Conservation (phyloP, 2,797 vertebrate genomes). For the Momotus momota region DNA sequence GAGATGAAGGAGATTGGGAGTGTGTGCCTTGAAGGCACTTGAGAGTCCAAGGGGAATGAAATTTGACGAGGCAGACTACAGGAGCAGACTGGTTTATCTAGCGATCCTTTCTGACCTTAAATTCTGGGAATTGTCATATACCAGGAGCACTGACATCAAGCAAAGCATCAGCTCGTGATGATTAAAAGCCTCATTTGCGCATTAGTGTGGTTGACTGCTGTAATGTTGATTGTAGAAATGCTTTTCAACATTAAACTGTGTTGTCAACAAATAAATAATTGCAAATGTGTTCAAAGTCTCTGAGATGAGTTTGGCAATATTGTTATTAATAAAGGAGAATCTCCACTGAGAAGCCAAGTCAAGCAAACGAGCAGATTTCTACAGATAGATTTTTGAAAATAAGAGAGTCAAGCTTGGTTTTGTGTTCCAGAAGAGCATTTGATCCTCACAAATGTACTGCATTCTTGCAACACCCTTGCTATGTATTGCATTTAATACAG, state of each 20-base stretch:
- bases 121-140: neutral
- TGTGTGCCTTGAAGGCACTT: neutral
- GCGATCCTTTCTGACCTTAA: conserved; percentile 8
- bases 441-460: neutral
- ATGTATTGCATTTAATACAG: neutral
- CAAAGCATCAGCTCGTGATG: neutral
- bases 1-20: neutral
- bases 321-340: neutral
- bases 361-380: neutral
- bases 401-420: neutral
- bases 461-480: neutral
- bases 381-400: neutral
- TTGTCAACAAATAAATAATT: neutral
- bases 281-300: neutral
- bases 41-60: neutral
- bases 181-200: neutral
- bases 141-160: neutral
- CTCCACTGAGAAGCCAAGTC: neutral
- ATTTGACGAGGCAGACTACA: neutral
- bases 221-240: neutral
- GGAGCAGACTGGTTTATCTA: neutral
- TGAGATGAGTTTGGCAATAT: neutral
- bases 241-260: neutral
- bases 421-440: neutral
- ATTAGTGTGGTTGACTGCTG: neutral